Base-by-base conservation (phyloP, 2,113 vertebrate species). In the Parus major region DNA sequence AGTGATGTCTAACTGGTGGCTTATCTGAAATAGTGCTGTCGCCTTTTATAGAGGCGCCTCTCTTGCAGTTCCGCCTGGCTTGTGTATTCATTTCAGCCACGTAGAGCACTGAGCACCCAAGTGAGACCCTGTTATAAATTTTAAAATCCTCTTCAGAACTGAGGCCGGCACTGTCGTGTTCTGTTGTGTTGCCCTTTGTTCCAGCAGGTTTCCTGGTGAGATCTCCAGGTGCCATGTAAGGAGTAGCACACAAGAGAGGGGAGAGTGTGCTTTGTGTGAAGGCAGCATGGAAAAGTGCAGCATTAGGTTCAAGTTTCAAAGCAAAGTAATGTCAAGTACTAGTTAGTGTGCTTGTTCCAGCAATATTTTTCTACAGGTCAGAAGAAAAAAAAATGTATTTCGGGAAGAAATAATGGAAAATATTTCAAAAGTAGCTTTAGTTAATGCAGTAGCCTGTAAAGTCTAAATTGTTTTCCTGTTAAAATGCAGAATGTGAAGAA, bases 121-220 rank as follows among this genome's bases (percentile, higher is more conserved):
- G 78, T 55, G 91, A 86, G 83, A 65, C 73, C 41, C 46, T 83
- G 81, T 36, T 76, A 78, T 94, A 91, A 47, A 78, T 93, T 93
- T 82, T 81, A 84, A 94, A 96, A 72, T 78, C 77, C 55, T 96
- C 81, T 82, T 65, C 71, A 36, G 70, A 66, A 83, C 83, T 53
- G 70, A 87, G 57, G 79, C 76, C 12, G 17, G 36, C 78, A 11
- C 52, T 31, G 87, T 52, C 23, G 16, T 56, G 49, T 50, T 81
- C 65, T 68, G 50, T 71, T 93, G 50, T 44, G 91, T 33, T 11
- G 4, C 70, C 59, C 64, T 92, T 91, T n/a, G 47, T 66, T 94
- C 93, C 89, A 60, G 70, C 63, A 80, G 35, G 31, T 66, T 79
- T 87, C 63, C 91, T 35, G 72, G 71, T 42, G 95, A 80, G 89